phyloP scores from a whole-genome alignment of 2,888 invertebrate species.

The Galeruca laticollis region DNA sequence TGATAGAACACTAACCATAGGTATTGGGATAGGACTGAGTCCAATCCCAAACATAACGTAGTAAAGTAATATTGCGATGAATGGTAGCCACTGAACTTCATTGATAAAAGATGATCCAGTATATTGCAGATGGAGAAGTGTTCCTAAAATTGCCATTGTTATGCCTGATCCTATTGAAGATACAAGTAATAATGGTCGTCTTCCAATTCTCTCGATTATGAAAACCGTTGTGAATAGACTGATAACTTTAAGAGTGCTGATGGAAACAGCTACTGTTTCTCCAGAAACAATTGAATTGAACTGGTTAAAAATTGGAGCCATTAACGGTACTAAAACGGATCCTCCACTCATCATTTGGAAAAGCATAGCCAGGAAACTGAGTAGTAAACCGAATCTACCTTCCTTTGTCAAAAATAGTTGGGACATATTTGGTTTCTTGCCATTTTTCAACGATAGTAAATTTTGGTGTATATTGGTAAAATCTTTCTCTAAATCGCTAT shows the following conservation, averaged over 20 bases:
- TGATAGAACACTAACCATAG: slow-evolving; percentile 1
- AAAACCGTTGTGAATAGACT: background rate
- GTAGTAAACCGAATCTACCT: slow-evolving; percentile 12
- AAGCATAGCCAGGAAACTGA: slow-evolving; percentile 5
- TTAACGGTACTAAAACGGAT: slow-evolving; percentile 14
- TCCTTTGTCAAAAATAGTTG: slow-evolving; percentile 4
- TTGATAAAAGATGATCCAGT: background rate
- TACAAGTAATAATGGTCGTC: slow-evolving; percentile 4
- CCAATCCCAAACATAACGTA: slow-evolving; percentile 5
- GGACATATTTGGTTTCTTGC: background rate
- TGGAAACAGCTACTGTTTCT: slow-evolving; percentile 18
- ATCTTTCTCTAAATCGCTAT: slow-evolving; percentile 19
- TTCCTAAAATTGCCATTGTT: background rate
- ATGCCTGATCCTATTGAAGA: background rate
- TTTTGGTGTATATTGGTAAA: background rate
- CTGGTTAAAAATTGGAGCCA: slow-evolving; percentile 25
- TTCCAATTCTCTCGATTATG: slow-evolving; percentile 15
- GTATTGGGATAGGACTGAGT: background rate
- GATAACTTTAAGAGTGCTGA: background rate
- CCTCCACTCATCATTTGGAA: slow-evolving; percentile 17
- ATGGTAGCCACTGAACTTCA: slow-evolving; percentile 8
- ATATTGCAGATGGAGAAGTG: slow-evolving; percentile 1
- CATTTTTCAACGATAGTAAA: background rate
- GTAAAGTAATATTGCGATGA: background rate
- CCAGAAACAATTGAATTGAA: slow-evolving; percentile 15